Evolutionary conservation across 1,140 invertebrate genomes (phyloP).

Genomic region (Ostrea edulis): DNA sequence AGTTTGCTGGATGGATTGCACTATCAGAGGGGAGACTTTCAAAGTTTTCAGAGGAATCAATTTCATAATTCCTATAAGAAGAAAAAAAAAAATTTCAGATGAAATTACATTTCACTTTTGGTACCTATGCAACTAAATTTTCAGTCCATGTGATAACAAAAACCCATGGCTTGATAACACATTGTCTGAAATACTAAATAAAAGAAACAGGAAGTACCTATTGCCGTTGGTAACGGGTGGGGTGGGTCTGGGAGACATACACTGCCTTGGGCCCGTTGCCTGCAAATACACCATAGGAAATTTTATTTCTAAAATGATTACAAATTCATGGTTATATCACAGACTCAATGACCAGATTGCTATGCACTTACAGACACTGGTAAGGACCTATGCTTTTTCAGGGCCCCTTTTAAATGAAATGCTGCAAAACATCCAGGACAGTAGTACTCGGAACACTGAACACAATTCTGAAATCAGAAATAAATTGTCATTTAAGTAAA

Average conservation of each 20-base stretch:
- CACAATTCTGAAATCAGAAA: conserved; percentile 72
- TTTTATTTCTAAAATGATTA: neutral
- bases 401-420: conserved; percentile 78
- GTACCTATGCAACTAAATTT: no score
- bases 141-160: no score
- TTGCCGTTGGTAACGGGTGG: conserved; percentile 52
- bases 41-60: conserved; percentile 33
- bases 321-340: neutral
- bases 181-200: no score
- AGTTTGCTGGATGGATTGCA: conserved; percentile 30
- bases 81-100: neutral
- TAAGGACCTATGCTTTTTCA: conserved; percentile 78
- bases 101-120: no score
- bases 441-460: conserved; percentile 78
- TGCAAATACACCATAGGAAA: conserved; percentile 51
- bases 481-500: neutral
- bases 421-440: conserved; percentile 78
- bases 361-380: conserved; percentile 71
- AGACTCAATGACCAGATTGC: neutral
- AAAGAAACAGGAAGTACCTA: neutral
- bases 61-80: neutral
- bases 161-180: no score
- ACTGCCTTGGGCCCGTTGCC: conserved; percentile 70
- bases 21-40: conserved; percentile 46
- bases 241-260: conserved; percentile 66